Conservation (phyloP, 2,113 vertebrate species). For the human region DNA sequence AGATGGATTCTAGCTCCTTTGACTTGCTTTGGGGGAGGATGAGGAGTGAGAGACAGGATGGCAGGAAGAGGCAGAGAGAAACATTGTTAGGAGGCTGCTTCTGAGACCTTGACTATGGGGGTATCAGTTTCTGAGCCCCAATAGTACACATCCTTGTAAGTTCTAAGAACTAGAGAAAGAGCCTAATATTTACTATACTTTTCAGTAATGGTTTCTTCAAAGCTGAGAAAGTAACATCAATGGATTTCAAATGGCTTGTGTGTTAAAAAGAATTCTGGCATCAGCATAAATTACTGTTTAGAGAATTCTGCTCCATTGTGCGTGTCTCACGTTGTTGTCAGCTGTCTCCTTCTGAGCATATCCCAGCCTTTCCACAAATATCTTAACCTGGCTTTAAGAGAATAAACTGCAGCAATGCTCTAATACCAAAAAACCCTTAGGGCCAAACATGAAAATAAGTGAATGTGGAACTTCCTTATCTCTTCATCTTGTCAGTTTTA, state of each 20-base stretch:
- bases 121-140: neutral
- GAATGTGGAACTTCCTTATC: constrained; percentile 31
- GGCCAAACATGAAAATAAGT: constrained; percentile 13
- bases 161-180: neutral
- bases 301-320: neutral
- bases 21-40: neutral
- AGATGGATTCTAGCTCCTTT: neutral
- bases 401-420: neutral
- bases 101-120: neutral
- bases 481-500: constrained; percentile 42
- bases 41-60: neutral
- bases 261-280: neutral
- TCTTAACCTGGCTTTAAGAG: constrained; percentile 39
- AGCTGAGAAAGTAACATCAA: neutral
- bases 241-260: neutral
- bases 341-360: neutral
- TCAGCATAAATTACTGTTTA: neutral
- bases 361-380: constrained; percentile 16
- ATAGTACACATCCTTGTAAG: neutral
- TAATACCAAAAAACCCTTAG: neutral
- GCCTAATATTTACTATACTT: neutral
- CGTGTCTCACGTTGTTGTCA: constrained; percentile 8
- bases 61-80: neutral
- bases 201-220: neutral
- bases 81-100: neutral